These are phyloP conservation scores for Iphiclides podalirius DNA, from an alignment of 2,888 invertebrate genomes.

Conservation along the genomic window DNA sequence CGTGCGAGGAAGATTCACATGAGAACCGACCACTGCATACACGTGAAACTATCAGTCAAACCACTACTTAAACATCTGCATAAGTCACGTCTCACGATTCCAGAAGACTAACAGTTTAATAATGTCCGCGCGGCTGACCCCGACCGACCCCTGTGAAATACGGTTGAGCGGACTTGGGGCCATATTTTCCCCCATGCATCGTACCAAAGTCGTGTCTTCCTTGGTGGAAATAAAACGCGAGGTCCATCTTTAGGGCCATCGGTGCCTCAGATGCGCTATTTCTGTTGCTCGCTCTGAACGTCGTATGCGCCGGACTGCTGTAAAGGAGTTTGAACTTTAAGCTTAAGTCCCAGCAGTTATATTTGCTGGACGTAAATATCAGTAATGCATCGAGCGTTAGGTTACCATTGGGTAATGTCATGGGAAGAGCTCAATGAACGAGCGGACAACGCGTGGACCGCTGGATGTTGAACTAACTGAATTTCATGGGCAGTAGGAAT, in stretches of 20 bases:
- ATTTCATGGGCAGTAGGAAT: slow-evolving; percentile 37
- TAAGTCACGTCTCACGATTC: slow-evolving; percentile 77
- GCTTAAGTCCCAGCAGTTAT: neutral
- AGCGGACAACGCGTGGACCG: slow-evolving; percentile 76
- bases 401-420: slow-evolving; percentile 66
- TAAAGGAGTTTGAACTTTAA: slow-evolving; percentile 19
- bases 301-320: slow-evolving; percentile 27
- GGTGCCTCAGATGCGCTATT: slow-evolving; percentile 76
- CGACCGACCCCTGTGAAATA: slow-evolving; percentile 72
- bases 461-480: slow-evolving; percentile 58
- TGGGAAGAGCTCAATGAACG: slow-evolving; percentile 79
- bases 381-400: too few relatives aligned
- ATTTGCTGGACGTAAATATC: slow-evolving; percentile 20
- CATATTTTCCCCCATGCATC: slow-evolving; percentile 77
- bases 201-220: slow-evolving; percentile 77
- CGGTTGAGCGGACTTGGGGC: slow-evolving; percentile 73
- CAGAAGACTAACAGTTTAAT: slow-evolving; percentile 75
- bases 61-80: slow-evolving; percentile 75
- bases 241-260: slow-evolving; percentile 79
- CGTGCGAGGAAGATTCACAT: slow-evolving; percentile 73
- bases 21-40: slow-evolving; percentile 69
- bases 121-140: slow-evolving; percentile 74
- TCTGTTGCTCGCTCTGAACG: slow-evolving; percentile 38
- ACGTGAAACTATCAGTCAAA: slow-evolving; percentile 76
- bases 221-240: slow-evolving; percentile 77